A percentile compares a stretch with the other conserved stretches of the same genome.
These are phyloP conservation scores for Montipora sp. DNA, from an alignment of 64 coral and sea anemone genomes.

Conservation along the genomic window DNA sequence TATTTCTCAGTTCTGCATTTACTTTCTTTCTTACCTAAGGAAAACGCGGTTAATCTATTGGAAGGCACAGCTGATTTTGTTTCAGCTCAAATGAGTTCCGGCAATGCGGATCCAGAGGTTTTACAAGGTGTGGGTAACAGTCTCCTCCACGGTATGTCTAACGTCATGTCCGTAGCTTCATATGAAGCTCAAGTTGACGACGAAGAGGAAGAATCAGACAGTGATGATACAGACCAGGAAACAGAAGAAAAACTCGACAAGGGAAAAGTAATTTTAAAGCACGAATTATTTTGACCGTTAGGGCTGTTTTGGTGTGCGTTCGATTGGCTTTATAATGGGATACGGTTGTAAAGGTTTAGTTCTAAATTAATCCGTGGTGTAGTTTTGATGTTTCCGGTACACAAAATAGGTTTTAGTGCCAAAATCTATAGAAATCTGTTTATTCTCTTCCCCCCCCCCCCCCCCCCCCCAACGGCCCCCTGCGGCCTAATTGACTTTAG, in stretches of 20 bases:
- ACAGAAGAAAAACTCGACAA: conserved; percentile 3
- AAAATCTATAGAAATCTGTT: no score
- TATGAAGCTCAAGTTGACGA: conserved; percentile 17
- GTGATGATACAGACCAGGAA: conserved; percentile 30
- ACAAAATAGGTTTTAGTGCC: no score
- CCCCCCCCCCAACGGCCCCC: no score
- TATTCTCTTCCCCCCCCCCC: no score
- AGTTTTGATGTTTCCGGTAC: no score
- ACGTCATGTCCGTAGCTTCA: conserved; percentile 53
- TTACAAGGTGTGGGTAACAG: conserved; percentile 55
- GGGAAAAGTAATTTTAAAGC: not conserved
- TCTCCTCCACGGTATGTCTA: conserved; percentile 67
- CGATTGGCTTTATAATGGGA: no score
- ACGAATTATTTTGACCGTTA: no score
- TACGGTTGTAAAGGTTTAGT: no score
- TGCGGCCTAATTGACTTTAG: no score
- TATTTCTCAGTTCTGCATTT: not conserved
- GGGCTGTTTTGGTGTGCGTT: no score
- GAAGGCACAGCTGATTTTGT: conserved; percentile 72
- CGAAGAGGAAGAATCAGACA: not conserved
- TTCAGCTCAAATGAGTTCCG: conserved; percentile 39
- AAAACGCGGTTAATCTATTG: conserved; percentile 81
- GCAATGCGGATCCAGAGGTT: conserved; percentile 36
- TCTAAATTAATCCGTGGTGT: no score
- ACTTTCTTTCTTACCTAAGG: conserved; percentile 13